Evolutionary conservation across 2,113 vertebrate genomes (phyloP).

Genomic region (Hippoglossus stenolepis): DNA sequence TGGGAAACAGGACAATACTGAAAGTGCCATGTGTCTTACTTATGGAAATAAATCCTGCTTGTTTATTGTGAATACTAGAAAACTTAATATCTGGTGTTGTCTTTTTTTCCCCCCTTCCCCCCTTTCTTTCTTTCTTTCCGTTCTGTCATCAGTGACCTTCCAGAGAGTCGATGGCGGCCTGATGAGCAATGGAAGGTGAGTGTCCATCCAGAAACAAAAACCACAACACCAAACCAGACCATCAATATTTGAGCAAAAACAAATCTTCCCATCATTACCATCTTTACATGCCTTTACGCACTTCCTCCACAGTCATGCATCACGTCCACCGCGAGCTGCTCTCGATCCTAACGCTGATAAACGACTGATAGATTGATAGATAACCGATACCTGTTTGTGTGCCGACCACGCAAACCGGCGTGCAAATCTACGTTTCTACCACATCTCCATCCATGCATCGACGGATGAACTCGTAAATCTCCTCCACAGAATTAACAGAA

Average conservation of each 20-base stretch:
- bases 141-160: conserved; percentile 90
- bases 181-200: conserved; percentile 99
- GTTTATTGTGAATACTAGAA: background rate
- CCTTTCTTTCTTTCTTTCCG: conserved; percentile 52
- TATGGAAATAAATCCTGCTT: conserved; percentile 5
- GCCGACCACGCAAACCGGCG: conserved; percentile 52
- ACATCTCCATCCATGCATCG: conserved; percentile 78
- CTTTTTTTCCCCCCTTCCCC: conserved; percentile 6
- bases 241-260: conserved; percentile 3
- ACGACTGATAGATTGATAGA: conserved; percentile 70
- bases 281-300: conserved; percentile 9
- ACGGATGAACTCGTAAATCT: conserved; percentile 86
- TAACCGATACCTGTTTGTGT: conserved; percentile 72
- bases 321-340: conserved; percentile 15
- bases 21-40: conserved; percentile 6
- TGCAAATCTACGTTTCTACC: conserved; percentile 70
- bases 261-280: background rate
- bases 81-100: conserved; percentile 41
- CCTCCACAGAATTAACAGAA: conserved; percentile 85
- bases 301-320: conserved; percentile 27
- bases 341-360: conserved; percentile 58
- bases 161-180: conserved; percentile 97
- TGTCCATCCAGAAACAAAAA: conserved; percentile 5
- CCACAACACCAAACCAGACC: background rate
- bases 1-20: conserved; percentile 33